phyloP scores from a whole-genome alignment of 1,140 invertebrate species.

The Danaus melanippus region DNA sequence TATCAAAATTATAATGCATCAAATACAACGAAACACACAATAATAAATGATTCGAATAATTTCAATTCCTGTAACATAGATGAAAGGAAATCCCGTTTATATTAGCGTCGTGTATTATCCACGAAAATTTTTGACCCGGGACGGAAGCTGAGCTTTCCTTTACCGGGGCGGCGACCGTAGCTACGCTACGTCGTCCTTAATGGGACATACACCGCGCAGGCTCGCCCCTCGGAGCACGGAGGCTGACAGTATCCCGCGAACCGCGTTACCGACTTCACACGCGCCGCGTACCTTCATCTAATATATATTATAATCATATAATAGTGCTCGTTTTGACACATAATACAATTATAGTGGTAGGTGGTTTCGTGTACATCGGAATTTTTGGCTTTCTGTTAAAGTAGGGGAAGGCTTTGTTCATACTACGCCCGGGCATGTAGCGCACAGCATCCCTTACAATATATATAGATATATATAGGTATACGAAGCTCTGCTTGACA shows the following conservation, averaged over 20 bases:
- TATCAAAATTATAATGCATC: too few relatives aligned
- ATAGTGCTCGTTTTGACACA: slow-evolving; percentile 32
- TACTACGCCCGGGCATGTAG: slow-evolving; percentile 56
- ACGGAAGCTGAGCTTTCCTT: slow-evolving; percentile 33
- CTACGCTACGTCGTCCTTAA: slow-evolving; percentile 50
- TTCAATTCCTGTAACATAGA: too few relatives aligned
- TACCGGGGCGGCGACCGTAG: slow-evolving; percentile 46
- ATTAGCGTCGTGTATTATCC: slow-evolving; percentile 1
- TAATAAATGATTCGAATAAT: too few relatives aligned
- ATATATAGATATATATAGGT: slow-evolving; percentile 8
- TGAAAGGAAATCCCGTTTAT: too few relatives aligned
- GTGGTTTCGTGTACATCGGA: slow-evolving; percentile 39
- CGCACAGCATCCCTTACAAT: slow-evolving; percentile 55
- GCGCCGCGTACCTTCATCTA: slow-evolving; percentile 30
- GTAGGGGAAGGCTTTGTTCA: slow-evolving; percentile 57
- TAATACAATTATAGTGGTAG: slow-evolving; percentile 31
- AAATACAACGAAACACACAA: too few relatives aligned
- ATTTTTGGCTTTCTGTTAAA: slow-evolving; percentile 23
- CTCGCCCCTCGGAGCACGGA: slow-evolving; percentile 47
- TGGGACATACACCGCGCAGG: slow-evolving; percentile 59
- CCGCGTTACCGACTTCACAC: slow-evolving; percentile 53
- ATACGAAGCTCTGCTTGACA: slow-evolving; percentile 14
- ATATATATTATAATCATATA: slow-evolving; percentile 25
- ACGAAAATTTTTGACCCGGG: slow-evolving; percentile 8
- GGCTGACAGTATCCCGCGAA: slow-evolving; percentile 64